These are phyloP conservation scores for Oncorhynchus kisutch DNA, from an alignment of 2,113 vertebrate species.

Conservation along the genomic window DNA sequence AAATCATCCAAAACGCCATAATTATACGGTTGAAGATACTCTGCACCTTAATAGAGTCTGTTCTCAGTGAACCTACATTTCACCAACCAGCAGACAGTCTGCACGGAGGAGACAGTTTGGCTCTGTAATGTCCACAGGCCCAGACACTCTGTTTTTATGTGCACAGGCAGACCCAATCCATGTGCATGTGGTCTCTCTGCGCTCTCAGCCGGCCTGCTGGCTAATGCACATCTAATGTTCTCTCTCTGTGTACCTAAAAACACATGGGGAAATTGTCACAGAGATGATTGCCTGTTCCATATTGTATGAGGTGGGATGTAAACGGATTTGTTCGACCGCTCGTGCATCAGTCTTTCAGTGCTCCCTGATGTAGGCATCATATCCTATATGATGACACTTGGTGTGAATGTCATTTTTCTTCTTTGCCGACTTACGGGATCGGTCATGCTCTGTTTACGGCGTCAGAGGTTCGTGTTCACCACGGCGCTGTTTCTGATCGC, in stretches of 20 bases:
- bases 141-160: slow-evolving; percentile 32
- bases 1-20: too few species aligned
- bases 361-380: slow-evolving; percentile 8
- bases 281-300: slow-evolving; percentile 55
- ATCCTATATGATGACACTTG: slow-evolving; percentile 5
- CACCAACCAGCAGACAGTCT: slow-evolving; percentile 5
- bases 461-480: slow-evolving; percentile 2
- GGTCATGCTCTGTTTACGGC: slow-evolving; percentile 1
- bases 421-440: slow-evolving; percentile 3
- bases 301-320: slow-evolving; percentile 58
- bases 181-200: slow-evolving; percentile 26
- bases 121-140: slow-evolving; percentile 38
- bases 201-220: slow-evolving; percentile 37
- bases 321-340: slow-evolving; percentile 41
- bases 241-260: slow-evolving; percentile 26
- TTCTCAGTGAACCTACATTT: slow-evolving; percentile 31
- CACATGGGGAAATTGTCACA: slow-evolving; percentile 37
- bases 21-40: neutral
- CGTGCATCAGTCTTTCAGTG: neutral
- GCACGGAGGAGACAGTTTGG: slow-evolving; percentile 11
- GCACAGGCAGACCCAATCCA: slow-evolving; percentile 44
- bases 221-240: slow-evolving; percentile 60
- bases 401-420: slow-evolving; percentile 11
- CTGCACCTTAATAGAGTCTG: neutral
- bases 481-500: neutral